phyloP scores from a whole-genome alignment of 2,797 vertebrate species.

The Heterohyrax brucei region DNA sequence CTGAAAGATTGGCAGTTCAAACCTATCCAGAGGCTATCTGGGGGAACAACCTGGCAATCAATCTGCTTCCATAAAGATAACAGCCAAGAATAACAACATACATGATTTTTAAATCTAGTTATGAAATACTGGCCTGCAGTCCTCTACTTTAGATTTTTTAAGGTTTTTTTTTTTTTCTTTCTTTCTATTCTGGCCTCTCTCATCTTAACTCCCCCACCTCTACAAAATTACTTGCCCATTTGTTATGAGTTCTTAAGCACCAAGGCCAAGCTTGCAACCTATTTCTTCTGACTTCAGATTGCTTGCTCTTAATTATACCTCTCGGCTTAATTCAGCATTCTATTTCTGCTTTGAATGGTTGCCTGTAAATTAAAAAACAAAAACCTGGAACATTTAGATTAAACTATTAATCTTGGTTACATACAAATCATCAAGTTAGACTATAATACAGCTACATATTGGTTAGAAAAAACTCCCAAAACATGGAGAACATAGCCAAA shows the following conservation, averaged over 20 bases:
- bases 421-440: neutral
- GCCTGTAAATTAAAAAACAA: neutral
- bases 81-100: neutral
- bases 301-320: neutral
- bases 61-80: neutral
- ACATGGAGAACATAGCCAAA: neutral
- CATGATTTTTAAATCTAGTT: conserved; percentile 60
- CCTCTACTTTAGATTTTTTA: conserved; percentile 35
- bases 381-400: conserved; percentile 33
- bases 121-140: conserved; percentile 17
- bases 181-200: neutral
- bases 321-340: conserved; percentile 25
- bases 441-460: neutral
- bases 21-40: neutral
- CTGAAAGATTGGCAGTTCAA: neutral
- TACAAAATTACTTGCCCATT: conserved; percentile 13
- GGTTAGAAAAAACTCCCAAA: neutral
- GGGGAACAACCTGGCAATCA: neutral
- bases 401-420: neutral
- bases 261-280: neutral
- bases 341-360: conserved; percentile 63
- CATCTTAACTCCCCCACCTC: neutral
- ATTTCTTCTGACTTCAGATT: conserved; percentile 51
- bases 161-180: neutral
- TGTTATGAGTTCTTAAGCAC: conserved; percentile 10